These are phyloP conservation scores for Azorinus chamasolen DNA, from an alignment of 2,888 invertebrate species.

Conservation along the genomic window DNA sequence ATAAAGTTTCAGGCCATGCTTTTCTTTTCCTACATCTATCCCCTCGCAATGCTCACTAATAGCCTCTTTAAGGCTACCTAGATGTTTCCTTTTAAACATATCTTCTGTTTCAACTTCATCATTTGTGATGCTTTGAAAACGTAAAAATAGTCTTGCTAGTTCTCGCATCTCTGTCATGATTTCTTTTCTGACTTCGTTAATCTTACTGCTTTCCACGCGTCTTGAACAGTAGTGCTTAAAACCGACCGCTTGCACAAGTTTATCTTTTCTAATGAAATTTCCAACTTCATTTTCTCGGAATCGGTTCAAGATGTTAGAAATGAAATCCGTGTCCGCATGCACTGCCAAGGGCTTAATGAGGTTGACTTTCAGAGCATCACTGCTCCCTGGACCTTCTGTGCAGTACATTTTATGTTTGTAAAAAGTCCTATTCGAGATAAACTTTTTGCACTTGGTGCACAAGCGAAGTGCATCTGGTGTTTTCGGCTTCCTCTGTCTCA, in stretches of 20 bases:
- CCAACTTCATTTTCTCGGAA: conserved; percentile 39
- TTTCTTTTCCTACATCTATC: conserved; percentile 5
- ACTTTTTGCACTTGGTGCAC: no score
- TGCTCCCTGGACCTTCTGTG: no score
- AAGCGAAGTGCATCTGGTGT: no score
- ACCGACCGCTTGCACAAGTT: conserved; percentile 19
- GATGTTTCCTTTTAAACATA: conserved; percentile 12
- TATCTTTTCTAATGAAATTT: conserved; percentile 25
- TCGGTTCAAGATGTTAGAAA: conserved; percentile 33
- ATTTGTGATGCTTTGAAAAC: background rate
- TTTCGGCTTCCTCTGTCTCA: no score
- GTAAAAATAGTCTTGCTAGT: conserved; percentile 27
- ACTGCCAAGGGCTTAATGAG: no score
- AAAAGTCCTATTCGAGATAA: no score
- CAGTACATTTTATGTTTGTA: no score
- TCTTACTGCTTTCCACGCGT: conserved; percentile 24
- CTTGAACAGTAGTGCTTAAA: conserved; percentile 26
- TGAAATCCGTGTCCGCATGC: no score
- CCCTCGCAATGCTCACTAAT: background rate
- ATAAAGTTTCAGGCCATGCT: conserved; percentile 15
- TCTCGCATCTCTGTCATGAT: conserved; percentile 42
- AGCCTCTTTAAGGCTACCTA: conserved; percentile 3
- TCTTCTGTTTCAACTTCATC: conserved; percentile 5
- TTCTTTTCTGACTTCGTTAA: conserved; percentile 31
- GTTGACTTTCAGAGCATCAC: no score